Conservation (phyloP, 1,140 invertebrate genomes). For the Zaprionus tsacasi region DNA sequence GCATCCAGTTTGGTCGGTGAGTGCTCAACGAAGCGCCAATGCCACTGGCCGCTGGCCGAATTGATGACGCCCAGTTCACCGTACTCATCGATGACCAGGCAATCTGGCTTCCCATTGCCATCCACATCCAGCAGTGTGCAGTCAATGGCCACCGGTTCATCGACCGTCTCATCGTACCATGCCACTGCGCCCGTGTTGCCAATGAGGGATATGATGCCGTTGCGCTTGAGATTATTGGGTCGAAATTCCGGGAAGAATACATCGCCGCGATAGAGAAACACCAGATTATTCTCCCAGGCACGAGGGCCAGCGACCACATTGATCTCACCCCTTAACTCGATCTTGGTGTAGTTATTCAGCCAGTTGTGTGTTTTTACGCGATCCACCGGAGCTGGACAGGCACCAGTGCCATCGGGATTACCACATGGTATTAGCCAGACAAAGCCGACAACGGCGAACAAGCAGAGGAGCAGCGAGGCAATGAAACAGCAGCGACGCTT, state of each 20-base stretch:
- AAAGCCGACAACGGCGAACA: constrained; percentile 89
- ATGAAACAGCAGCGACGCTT: constrained; percentile 88
- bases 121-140: constrained; percentile 89
- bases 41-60: constrained; percentile 87
- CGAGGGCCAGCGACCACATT: constrained; percentile 87
- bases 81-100: constrained; percentile 89
- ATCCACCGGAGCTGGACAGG: constrained; percentile 86
- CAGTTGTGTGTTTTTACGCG: constrained; percentile 87
- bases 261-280: constrained; percentile 89
- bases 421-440: constrained; percentile 90
- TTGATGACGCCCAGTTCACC: constrained; percentile 89
- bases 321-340: constrained; percentile 90
- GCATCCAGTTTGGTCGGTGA: constrained; percentile 85
- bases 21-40: constrained; percentile 87
- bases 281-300: constrained; percentile 87
- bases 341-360: constrained; percentile 89
- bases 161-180: constrained; percentile 87
- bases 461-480: constrained; percentile 88
- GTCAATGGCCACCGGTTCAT: constrained; percentile 88
- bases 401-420: constrained; percentile 85
- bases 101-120: constrained; percentile 88
- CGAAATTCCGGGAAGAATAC: constrained; percentile 86
- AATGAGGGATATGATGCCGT: constrained; percentile 87
- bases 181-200: constrained; percentile 87
- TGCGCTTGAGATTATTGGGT: constrained; percentile 84